Base-by-base conservation (phyloP, 2,113 vertebrate species). In the Entelurus aequoreus region DNA sequence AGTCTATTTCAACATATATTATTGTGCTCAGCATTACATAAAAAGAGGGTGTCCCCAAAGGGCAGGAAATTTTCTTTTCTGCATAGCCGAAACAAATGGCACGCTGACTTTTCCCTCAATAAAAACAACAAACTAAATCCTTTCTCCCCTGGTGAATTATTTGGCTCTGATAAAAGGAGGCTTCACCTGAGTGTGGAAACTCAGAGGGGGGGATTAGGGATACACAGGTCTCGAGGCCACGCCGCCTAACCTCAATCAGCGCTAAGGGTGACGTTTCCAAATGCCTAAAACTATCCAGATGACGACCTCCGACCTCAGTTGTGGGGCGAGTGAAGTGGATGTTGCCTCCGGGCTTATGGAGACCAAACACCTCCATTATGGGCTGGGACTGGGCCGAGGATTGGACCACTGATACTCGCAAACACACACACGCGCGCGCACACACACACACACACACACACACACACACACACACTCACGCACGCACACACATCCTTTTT, bases 221-320 rank as follows among this genome's bases (percentile, higher is more conserved):
- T 88, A 87, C 82, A 76, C 68, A 75, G 79, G 76, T 79, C 86
- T 75, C 48, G 66, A 69, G 86, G 75, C 77, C 65, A 68, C 67
- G 46, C 71, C 61, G 55, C 62, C 4, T 86, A 82, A 87, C 84
- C 83, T 84, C 75, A 83, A 82, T 81, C 80, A 84, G 49, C 8
- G 16, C 80, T 71, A 63, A 72, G 85, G 75, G 79, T 75, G 74
- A 71, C 68, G 38, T 81, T 79, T 70, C 63, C 65, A 66, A 85
- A 84, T 67, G 80, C 74, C 83, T 89, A 87, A 88, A 89, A 84
- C 87, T 88, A 88, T 89, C 86, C 88, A 91, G 86, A 91, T 88
- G 85, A 90, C 62, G 77, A 87, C 81, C 87, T 86, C 60, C 79
- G 82, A 86, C 78, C 78, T 65, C 60, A 12, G 78, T 62, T 63